Conservation (phyloP, 2,888 invertebrate genomes). For the Heliconius hortense region DNA sequence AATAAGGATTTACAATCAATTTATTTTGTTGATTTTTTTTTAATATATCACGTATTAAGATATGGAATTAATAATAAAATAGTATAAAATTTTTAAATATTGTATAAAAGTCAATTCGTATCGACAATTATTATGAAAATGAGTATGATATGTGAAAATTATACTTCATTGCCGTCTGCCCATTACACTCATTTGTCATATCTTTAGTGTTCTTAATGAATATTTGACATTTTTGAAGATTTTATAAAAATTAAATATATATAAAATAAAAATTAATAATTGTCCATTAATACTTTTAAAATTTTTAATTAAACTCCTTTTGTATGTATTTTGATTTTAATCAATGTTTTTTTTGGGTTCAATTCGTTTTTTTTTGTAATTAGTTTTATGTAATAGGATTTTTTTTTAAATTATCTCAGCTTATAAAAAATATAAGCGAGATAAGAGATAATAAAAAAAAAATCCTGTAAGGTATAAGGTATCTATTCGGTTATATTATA, state of each 20-base stretch:
- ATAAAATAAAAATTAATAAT: no score
- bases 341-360: not conserved
- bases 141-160: conserved; percentile 3
- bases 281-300: no score
- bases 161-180: not conserved
- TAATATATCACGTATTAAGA: not conserved
- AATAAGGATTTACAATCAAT: not conserved
- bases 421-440: no score
- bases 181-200: conserved; percentile 15
- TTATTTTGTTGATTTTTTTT: not conserved
- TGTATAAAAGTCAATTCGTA: conserved; percentile 12
- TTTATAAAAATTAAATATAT: not conserved
- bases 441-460: no score
- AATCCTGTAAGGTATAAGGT: no score
- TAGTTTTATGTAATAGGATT: not conserved
- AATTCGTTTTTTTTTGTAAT: not conserved
- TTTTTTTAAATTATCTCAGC: not conserved
- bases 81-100: not conserved
- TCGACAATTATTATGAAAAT: conserved; percentile 7
- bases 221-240: not conserved
- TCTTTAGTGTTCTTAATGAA: conserved; percentile 7
- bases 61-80: not conserved
- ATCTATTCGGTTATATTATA: not conserved
- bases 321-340: not conserved
- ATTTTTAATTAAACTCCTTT: not conserved